Evolutionary conservation across 2,113 vertebrate genomes (phyloP).

Genomic region (Paradoxurus hermaphroditus): DNA sequence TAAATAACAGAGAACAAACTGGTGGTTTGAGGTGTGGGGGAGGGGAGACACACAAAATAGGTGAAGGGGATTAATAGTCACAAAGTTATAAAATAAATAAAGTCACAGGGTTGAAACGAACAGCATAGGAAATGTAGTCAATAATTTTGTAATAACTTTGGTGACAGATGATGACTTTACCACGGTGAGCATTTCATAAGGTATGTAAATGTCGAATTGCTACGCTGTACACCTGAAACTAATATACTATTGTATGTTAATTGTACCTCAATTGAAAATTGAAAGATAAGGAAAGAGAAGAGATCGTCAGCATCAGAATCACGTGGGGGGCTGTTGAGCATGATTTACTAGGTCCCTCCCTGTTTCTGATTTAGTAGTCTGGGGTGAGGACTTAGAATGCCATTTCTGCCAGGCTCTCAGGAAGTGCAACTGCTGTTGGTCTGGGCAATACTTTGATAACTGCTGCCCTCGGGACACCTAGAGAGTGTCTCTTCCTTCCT

Average conservation of each 20-base stretch:
- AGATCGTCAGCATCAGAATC: neutral
- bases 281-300: neutral
- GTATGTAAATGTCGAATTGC: neutral
- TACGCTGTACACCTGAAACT: neutral
- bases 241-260: neutral
- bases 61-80: neutral
- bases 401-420: neutral
- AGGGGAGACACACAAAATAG: neutral
- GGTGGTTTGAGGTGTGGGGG: neutral
- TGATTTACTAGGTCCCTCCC: fast-evolving
- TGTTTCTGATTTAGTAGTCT: neutral
- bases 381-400: neutral
- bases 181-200: neutral
- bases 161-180: neutral
- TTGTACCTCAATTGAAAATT: neutral
- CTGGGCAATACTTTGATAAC: neutral
- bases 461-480: neutral
- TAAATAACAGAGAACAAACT: neutral
- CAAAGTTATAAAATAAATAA: neutral
- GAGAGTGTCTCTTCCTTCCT: neutral
- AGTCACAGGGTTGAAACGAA: neutral
- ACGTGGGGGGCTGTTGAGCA: no score
- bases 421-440: neutral
- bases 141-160: neutral
- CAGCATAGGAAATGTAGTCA: neutral